Conservation (phyloP, 2,888 invertebrate species). For the Drosophila bunnanda region DNA sequence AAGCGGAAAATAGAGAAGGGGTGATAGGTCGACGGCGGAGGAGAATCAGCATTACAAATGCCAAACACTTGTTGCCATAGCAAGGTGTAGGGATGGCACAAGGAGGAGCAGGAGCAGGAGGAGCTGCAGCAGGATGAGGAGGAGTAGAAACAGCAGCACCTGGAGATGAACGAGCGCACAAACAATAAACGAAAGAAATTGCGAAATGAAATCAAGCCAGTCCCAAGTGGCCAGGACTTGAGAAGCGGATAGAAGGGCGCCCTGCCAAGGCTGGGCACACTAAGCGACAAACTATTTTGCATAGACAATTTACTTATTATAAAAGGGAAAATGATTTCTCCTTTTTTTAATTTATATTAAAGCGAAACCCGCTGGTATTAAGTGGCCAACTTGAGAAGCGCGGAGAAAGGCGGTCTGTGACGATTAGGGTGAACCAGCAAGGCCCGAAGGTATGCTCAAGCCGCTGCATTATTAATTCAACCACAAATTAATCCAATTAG, state of each 20-base stretch:
- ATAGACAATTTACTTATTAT: background rate
- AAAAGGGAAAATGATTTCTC: background rate
- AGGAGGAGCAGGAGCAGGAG: background rate
- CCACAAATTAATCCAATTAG: background rate
- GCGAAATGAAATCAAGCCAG: slow-evolving; percentile 42
- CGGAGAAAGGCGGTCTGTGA: background rate
- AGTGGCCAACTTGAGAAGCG: slow-evolving; percentile 18
- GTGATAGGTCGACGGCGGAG: background rate
- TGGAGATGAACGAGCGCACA: slow-evolving; percentile 24
- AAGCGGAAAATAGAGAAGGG: slow-evolving; percentile 35
- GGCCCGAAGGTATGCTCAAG: background rate
- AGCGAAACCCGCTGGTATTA: background rate
- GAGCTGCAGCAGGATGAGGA: background rate
- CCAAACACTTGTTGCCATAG: slow-evolving; percentile 42
- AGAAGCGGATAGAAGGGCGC: slow-evolving; percentile 6
- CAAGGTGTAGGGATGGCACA: background rate
- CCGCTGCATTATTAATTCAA: background rate
- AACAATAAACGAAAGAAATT: slow-evolving; percentile 37
- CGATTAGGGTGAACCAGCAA: background rate
- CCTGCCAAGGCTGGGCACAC: background rate
- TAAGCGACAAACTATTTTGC: slow-evolving; percentile 2
- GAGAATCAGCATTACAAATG: slow-evolving; percentile 31
- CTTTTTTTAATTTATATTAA: background rate
- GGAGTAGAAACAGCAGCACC: background rate
- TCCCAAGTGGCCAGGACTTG: slow-evolving; percentile 9